Evolutionary conservation across 2,113 vertebrate species (phyloP).

Genomic region (Sebastes fasciatus): DNA sequence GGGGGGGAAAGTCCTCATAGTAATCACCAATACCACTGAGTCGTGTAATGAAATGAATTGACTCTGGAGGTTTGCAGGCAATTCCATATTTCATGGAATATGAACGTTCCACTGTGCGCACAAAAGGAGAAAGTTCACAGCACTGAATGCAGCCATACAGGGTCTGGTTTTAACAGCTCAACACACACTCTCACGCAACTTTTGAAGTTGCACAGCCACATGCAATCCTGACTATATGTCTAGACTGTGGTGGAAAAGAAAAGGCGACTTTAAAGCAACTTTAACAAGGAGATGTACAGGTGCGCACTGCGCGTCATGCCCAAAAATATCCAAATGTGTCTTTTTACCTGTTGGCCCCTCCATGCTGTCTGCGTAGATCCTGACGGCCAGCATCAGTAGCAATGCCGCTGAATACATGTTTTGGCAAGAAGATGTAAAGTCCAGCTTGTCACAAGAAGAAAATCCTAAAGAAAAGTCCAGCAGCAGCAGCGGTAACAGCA

Average conservation of each 20-base stretch:
- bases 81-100: slow-evolving; percentile 5
- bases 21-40: not conserved
- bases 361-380: slow-evolving; percentile 79
- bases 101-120: not conserved
- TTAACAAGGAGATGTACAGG: not conserved
- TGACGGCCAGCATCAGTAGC: slow-evolving; percentile 76
- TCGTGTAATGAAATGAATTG: slow-evolving; percentile 25
- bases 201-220: slow-evolving; percentile 1
- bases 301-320: not conserved
- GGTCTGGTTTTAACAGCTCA: not conserved
- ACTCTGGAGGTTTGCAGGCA: not conserved
- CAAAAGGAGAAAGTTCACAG: slow-evolving; percentile 41
- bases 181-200: slow-evolving; percentile 33
- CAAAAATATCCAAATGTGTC: not conserved
- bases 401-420: slow-evolving; percentile 70
- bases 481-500: not conserved
- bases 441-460: slow-evolving; percentile 64
- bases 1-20: not conserved
- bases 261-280: slow-evolving; percentile 37
- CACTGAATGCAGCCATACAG: not conserved
- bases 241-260: not conserved
- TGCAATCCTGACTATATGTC: not conserved
- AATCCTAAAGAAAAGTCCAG: slow-evolving; percentile 67
- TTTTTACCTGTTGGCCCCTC: slow-evolving; percentile 85
- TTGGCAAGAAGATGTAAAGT: slow-evolving; percentile 69